These are phyloP conservation scores for Myotis pilosus DNA, from an alignment of 2,797 vertebrate genomes.

Conservation along the genomic window DNA sequence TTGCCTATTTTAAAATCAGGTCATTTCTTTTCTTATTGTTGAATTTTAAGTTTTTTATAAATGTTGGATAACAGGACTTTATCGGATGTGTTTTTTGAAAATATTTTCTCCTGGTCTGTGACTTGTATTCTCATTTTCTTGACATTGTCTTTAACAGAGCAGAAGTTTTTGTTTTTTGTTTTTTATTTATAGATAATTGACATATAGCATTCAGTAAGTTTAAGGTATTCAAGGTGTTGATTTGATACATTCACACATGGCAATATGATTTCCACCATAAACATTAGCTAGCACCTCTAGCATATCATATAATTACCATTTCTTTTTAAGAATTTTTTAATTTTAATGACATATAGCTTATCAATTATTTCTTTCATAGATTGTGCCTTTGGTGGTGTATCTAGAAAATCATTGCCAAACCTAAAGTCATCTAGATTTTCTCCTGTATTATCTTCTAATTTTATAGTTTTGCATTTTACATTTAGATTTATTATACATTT, in stretches of 20 bases:
- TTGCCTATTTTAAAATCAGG: slow-evolving; percentile 5
- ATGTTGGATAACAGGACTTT: background rate
- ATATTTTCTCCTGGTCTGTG: background rate
- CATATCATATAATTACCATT: background rate
- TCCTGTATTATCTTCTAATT: background rate
- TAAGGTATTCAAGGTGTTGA: background rate
- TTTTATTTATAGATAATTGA: background rate
- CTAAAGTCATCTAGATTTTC: slow-evolving; percentile 20
- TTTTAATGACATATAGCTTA: background rate
- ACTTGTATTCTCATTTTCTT: slow-evolving; percentile 19
- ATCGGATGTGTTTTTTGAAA: background rate
- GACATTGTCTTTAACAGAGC: background rate
- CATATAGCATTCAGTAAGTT: background rate
- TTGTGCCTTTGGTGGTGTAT: background rate
- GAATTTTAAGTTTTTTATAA: slow-evolving; percentile 8
- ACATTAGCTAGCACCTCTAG: background rate
- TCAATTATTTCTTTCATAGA: slow-evolving; percentile 12
- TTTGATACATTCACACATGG: background rate
- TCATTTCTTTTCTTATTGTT: background rate
- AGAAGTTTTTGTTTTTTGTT: background rate
- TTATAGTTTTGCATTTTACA: slow-evolving; percentile 25
- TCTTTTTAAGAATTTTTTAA: background rate
- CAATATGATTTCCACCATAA: background rate
- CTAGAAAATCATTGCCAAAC: background rate
- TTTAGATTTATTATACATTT: slow-evolving; percentile 8